Percentiles rank a stretch among this genome's conserved stretches.
Conservation (phyloP, 2,888 invertebrate genomes). For the Phorcus lineatus region DNA sequence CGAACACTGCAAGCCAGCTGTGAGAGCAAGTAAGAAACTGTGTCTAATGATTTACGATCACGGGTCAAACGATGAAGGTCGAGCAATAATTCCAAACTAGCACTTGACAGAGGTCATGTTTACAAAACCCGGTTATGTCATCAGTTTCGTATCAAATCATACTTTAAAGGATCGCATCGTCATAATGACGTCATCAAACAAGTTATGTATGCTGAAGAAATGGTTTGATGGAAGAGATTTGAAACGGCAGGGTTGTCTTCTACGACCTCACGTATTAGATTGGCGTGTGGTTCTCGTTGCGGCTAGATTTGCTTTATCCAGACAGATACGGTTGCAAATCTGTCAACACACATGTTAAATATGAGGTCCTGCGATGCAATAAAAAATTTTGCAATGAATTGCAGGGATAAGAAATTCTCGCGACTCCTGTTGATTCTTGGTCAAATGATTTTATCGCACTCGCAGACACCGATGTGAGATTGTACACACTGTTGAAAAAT, state of each 20-base stretch:
- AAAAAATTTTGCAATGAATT: no score
- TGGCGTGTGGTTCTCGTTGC: not conserved
- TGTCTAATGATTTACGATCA: no score
- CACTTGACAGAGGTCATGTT: not conserved
- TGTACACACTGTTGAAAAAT: no score
- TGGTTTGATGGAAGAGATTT: not conserved
- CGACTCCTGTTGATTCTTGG: no score
- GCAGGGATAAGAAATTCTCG: no score
- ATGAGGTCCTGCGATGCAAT: not conserved
- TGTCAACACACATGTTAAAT: conserved; percentile 4
- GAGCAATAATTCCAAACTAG: not conserved
- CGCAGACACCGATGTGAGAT: no score
- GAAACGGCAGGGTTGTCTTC: not conserved
- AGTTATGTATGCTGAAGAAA: not conserved
- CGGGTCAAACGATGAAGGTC: no score
- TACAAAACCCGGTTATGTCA: not conserved
- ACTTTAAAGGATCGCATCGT: not conserved
- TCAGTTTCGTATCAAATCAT: not conserved
- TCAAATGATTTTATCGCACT: no score
- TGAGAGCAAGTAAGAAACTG: no score
- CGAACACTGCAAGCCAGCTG: no score
- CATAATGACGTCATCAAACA: not conserved
- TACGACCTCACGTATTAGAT: not conserved
- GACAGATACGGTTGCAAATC: not conserved
- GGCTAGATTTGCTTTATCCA: not conserved